Base-by-base conservation (phyloP, 1,140 invertebrate species). In the Ceratosolen solmsi region DNA sequence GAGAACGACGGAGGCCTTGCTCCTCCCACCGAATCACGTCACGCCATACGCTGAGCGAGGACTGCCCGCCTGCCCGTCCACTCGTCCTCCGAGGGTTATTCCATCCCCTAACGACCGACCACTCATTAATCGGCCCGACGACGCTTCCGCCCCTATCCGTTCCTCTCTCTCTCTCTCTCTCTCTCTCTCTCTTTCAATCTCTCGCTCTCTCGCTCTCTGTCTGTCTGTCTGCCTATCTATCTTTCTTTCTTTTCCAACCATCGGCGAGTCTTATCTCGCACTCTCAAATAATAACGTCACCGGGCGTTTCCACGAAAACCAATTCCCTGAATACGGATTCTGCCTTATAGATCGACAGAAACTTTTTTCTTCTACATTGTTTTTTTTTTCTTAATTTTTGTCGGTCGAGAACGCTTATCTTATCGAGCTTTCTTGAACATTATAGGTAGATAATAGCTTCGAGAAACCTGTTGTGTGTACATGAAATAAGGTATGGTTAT, bases 11-110 rank as follows among this genome's bases (percentile, higher is more conserved):
- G 87, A 87, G 70, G 86, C 84, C 84, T 88, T 68, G 88, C 89
- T 90, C 89, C 90, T 90, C 89, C 90, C 86, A 90, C 89, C 83
- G 86, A 80, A 83, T 80, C 86, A 41, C 82, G 83, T 90, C 90
- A 91, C 89, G 90, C 90, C 88, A 87, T 79, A 79, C 79, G 71
- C 46, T 46, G 71, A 74, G 70, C 27, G 30, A 56, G 51, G 65
- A 77, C 75, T 25, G 84, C 79, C 84, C 82, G 85, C 87, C 87
- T 87, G 85, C 85, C 82, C 85, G 85, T 81, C 79, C 84, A 80
- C 80, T 58, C 56, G 15, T 82, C 80, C 60, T 46, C 79, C 51
- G 85, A 80, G 82, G 75, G 75, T 70, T 78, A 65, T 82, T 85
- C 81, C 84, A 86, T 84, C 86, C 84, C 86, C 83, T 79, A 83